Base-by-base conservation (phyloP, 2,888 invertebrate genomes). In the Altica lythri region DNA sequence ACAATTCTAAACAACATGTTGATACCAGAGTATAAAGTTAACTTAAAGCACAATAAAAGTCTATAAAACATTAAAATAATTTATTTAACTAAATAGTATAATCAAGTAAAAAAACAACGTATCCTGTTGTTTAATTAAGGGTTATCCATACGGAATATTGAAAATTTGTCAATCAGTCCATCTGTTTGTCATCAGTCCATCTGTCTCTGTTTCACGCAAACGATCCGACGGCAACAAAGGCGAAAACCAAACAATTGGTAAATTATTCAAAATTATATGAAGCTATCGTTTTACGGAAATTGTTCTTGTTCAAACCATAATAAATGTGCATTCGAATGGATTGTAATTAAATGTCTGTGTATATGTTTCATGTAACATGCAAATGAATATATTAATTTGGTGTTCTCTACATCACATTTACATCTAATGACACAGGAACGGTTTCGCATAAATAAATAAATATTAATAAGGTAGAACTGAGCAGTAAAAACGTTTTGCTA, bases 261-360 rank as follows among this genome's bases (percentile, higher is more conserved):
- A 63, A 63, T 63, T 59, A 63, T 63, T 61, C 61, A 59, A 61
- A 60, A 53, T 49, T 42, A 43, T 53, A 55, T 42, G 34, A 45
- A 51, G 55, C 47, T 57, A 54, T 57, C 47, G 57, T 53, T 57
- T 44, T 51, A 51, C 51, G 47, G 29, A 44, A 48, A 55, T 50
- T 53, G 59, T 55, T 53, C 59, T 50, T 46, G 46, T 53, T 44
- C 47, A 34, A 32, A 29, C 44, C 14, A 47, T 45, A 53, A 54
- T 56, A 51, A 59, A 54, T 56, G 43, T 49, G 47, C 55, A 60
- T 57, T 50, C 57, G 51, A 56, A 51, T 56, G 48, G 54, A 54
- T 59, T 35, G 34, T 60, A 57, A 57, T 57, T 57, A 57, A 54
- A 60, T 54, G 51, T 59, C 47, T 38, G 53, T 40, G 25, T 40